Evolutionary conservation across 2,797 vertebrate genomes (phyloP).

Genomic region (Microctenopoma stevenorrisi): DNA sequence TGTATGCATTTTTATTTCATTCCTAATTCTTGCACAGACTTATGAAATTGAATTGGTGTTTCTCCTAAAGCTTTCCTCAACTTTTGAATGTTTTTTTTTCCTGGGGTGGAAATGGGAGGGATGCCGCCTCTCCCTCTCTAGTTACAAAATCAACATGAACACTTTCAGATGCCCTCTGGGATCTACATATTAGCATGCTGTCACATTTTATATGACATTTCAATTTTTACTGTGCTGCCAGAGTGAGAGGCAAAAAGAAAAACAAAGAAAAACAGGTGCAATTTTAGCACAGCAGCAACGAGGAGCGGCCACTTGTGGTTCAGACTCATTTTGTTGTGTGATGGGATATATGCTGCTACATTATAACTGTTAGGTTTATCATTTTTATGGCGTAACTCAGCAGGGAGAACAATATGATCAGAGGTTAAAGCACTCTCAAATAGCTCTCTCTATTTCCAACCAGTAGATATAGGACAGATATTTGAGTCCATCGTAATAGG

Average conservation of each 20-base stretch:
- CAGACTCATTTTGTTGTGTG: conserved; percentile 72
- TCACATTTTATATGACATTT: conserved; percentile 82
- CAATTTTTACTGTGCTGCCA: conserved; percentile 78
- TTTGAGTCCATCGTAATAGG: conserved; percentile 74
- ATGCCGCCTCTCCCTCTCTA: conserved; percentile 63
- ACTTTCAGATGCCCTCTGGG: conserved; percentile 79
- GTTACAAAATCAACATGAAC: conserved; percentile 80
- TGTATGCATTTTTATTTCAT: conserved; percentile 30
- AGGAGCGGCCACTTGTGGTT: conserved; percentile 73
- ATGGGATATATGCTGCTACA: conserved; percentile 66
- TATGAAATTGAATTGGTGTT: conserved; percentile 62
- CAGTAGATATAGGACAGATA: conserved; percentile 79
- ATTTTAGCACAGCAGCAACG: conserved; percentile 75
- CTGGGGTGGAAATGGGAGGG: conserved; percentile 61
- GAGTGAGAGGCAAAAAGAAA: conserved; percentile 60
- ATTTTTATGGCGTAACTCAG: conserved; percentile 73
- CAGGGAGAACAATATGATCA: conserved; percentile 69
- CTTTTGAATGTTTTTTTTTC: conserved; percentile 54
- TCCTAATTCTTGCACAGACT: conserved; percentile 44
- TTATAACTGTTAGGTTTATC: conserved; percentile 74
- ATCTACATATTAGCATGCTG: conserved; percentile 81
- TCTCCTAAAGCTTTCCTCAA: conserved; percentile 52
- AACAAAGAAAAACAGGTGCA: conserved; percentile 82
- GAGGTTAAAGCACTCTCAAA: conserved; percentile 77
- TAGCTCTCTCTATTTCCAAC: conserved; percentile 66